phyloP scores from a whole-genome alignment of 1,140 invertebrate species.

The Vanessa tameamea region DNA sequence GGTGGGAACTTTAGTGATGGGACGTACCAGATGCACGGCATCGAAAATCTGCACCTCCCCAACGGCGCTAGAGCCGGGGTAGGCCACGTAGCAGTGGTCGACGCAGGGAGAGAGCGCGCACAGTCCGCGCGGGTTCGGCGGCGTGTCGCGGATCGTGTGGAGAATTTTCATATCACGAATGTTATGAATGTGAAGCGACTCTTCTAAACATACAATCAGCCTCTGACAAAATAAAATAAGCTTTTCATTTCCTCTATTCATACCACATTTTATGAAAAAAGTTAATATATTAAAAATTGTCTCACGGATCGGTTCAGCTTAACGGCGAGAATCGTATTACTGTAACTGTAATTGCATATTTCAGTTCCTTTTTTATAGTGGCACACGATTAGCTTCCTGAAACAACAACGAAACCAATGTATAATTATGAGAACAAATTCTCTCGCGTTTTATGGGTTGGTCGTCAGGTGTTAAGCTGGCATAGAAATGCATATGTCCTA shows the following conservation, averaged over 20 bases:
- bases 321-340: conserved; percentile 97
- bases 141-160: conserved; percentile 98
- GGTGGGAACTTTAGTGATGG: conserved; percentile 96
- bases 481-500: no score
- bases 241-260: conserved; percentile 95
- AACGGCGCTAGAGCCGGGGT: conserved; percentile 95
- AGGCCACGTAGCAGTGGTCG: conserved; percentile 97
- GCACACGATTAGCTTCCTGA: conserved; percentile 87
- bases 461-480: no score
- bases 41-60: conserved; percentile 99
- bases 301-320: conserved; percentile 97
- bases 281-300: conserved; percentile 49
- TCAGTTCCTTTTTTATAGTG: conserved; percentile 99
- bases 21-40: conserved; percentile 92
- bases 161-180: conserved; percentile 99
- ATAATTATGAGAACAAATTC: no score
- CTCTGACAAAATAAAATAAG: conserved; percentile 82
- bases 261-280: conserved; percentile 92
- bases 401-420: conserved; percentile 29
- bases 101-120: conserved; percentile 94
- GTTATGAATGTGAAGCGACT: conserved; percentile 99
- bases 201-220: conserved; percentile 98
- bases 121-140: conserved; percentile 95
- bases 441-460: no score
- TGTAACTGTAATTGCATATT: conserved; percentile 99